Base-by-base conservation (phyloP, 2,888 invertebrate genomes). In the Aplocera efformata region DNA sequence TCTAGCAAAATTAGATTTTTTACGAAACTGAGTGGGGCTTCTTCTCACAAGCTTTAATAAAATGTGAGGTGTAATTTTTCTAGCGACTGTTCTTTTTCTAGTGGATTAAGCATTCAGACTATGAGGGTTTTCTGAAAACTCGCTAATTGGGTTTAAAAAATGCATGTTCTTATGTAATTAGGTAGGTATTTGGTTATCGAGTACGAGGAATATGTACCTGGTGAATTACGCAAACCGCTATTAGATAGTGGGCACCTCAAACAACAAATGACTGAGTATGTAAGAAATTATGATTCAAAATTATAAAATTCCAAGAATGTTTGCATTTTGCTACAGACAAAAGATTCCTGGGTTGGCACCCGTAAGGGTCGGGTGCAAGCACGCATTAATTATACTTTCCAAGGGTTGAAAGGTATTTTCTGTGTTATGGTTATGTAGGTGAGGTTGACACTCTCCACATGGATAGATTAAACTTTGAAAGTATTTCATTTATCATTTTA, bases 361-460 rank as follows among this genome's bases (percentile, higher is more conserved):
- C 71, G 60, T 63, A 63, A 71, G 75, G 78, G 79, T 78, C 74
- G 83, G 79, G 69, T 81, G 81, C 78, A 80, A 76, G 78, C 81
- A 79, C 78, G 81, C 82, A 83, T 83, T 84, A 83, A 84, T 84
- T 81, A 84, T 72, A 67, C 73, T 77, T 72, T 70, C 71, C 68
- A 67, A 67, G 77, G 78, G 77, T 73, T 68, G 67, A 67, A 67
- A 63, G 68, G 61, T 60, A 70, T 67, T 73, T 17, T 55, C 50
- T 67, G 62, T 64, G 63, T 58, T 17, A 17, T 17, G 13, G 52
- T 50, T 50, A 53, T 55, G 58, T 54, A 58, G 57, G 59, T 57
- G 55, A 53, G 58, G 58, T 56, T 56, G 58, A 46, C 63, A 58
- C 55, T 58, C 32, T 48, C 51, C 48, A 53, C 40, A 49, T 48